Percentiles rank a stretch among this genome's conserved stretches.
phyloP scores from a whole-genome alignment of 1,140 invertebrate species.

The Scaptomyza hsui region DNA sequence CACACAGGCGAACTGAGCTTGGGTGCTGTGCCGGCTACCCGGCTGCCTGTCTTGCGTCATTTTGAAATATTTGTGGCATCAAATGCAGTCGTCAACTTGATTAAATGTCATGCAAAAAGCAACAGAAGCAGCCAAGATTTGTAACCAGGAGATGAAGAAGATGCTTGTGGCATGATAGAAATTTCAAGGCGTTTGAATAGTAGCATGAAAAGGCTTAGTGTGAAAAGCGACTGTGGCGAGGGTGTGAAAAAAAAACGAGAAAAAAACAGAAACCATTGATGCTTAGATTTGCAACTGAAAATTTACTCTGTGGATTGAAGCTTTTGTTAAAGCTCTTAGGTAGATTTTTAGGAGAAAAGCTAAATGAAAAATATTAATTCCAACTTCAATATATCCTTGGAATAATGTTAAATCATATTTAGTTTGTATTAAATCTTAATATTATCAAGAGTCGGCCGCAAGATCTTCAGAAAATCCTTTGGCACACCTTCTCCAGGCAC shows the following conservation, averaged over 20 bases:
- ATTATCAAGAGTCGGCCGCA: background rate
- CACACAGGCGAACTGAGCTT: slow-evolving; percentile 23
- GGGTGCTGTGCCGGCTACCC: slow-evolving; percentile 28
- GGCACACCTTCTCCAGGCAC: background rate
- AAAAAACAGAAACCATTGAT: slow-evolving; percentile 35
- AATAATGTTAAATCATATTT: background rate
- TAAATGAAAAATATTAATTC: background rate
- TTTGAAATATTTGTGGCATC: slow-evolving; percentile 83
- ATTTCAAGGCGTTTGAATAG: slow-evolving; percentile 68
- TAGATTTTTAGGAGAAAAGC: background rate
- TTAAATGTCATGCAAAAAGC: slow-evolving; percentile 82
- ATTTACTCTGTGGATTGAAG: slow-evolving; percentile 53
- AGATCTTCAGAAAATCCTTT: background rate
- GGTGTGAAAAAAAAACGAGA: slow-evolving; percentile 18
- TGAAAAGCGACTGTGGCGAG: slow-evolving; percentile 17
- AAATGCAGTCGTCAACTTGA: slow-evolving; percentile 82
- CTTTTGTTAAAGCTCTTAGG: slow-evolving; percentile 3
- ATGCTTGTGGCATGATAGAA: slow-evolving; percentile 50
- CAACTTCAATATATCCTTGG: too few relatives aligned
- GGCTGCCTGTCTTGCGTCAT: slow-evolving; percentile 70
- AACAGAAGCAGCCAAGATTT: slow-evolving; percentile 62
- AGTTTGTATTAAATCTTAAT: background rate
- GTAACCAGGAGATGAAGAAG: slow-evolving; percentile 19
- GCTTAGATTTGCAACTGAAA: slow-evolving; percentile 63
- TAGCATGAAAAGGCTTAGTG: slow-evolving; percentile 52